Conservation (phyloP, 2,888 invertebrate genomes). For the Deroplatys truncata region DNA sequence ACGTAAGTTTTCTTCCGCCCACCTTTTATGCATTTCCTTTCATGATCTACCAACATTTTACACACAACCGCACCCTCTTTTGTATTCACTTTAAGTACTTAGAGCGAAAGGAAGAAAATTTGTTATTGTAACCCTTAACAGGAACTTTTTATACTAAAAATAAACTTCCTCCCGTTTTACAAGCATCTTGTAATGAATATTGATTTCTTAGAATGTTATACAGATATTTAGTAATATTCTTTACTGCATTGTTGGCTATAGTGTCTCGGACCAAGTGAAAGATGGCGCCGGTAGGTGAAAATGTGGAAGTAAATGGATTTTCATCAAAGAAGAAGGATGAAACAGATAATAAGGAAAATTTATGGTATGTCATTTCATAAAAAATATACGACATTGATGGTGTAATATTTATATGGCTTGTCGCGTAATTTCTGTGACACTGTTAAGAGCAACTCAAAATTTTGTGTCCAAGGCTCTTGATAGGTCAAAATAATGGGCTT, state of each 20-base stretch:
- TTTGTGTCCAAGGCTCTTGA: conserved; percentile 17
- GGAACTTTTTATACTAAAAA: not conserved
- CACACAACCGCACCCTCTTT: not conserved
- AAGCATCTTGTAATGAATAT: not conserved
- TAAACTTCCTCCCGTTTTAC: not conserved
- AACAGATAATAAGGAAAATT: conserved; percentile 59
- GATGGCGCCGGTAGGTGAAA: conserved; percentile 33
- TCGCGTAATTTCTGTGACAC: not conserved
- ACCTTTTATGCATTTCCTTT: not conserved
- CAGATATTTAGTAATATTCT: not conserved
- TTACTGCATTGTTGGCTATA: not conserved
- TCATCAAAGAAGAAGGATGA: conserved; percentile 57
- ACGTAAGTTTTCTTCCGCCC: not conserved
- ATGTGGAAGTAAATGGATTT: conserved; percentile 29
- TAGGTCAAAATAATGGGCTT: not conserved
- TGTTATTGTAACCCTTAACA: not conserved
- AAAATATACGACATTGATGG: not conserved
- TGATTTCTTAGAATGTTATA: not conserved
- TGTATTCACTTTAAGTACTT: not conserved
- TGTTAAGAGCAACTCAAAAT: not conserved
- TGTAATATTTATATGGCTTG: not conserved
- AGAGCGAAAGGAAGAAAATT: not conserved
- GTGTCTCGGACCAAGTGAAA: conserved; percentile 26
- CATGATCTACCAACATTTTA: not conserved
- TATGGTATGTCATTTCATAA: conserved; percentile 50